Percentiles rank a stretch among this genome's conserved stretches.
phyloP scores from a whole-genome alignment of 2,113 vertebrate genomes.

The Aviceda subcristata region DNA sequence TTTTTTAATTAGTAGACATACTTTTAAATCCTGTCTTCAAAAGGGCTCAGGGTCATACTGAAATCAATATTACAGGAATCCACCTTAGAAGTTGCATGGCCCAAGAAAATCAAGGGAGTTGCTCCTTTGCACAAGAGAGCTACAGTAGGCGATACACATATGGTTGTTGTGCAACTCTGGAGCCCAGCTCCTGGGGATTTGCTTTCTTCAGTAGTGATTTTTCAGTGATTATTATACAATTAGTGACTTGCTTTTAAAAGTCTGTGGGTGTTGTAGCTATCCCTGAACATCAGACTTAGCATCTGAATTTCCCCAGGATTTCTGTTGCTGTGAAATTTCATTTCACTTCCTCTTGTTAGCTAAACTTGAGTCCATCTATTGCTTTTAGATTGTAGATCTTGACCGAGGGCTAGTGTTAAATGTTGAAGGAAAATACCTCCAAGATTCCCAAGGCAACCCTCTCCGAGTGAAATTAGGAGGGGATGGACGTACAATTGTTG shows the following conservation, averaged over 20 bases:
- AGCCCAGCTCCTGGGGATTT: not conserved
- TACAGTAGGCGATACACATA: not conserved
- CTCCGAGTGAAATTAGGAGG: conserved; percentile 91
- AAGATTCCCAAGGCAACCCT: conserved; percentile 91
- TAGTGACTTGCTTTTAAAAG: not conserved
- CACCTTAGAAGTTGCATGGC: not conserved
- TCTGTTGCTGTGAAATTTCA: not conserved
- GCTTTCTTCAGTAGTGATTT: not conserved
- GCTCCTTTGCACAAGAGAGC: not conserved
- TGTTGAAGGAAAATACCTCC: conserved; percentile 87
- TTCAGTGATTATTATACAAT: not conserved
- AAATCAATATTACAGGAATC: not conserved
- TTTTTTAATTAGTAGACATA: not conserved
- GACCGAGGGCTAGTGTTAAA: conserved; percentile 91
- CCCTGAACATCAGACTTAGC: not conserved
- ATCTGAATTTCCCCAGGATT: not conserved
- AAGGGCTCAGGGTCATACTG: not conserved
- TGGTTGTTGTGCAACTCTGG: not conserved
- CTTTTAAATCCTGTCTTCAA: not conserved
- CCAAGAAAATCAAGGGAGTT: not conserved
- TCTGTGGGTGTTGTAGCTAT: not conserved
- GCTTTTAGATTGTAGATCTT: conserved; percentile 89
- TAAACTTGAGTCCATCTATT: not conserved
- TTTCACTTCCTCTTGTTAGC: not conserved
- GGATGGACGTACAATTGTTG: conserved; percentile 93